phyloP scores from a whole-genome alignment of 2,113 vertebrate species.

The Lophotis ruficrista region DNA sequence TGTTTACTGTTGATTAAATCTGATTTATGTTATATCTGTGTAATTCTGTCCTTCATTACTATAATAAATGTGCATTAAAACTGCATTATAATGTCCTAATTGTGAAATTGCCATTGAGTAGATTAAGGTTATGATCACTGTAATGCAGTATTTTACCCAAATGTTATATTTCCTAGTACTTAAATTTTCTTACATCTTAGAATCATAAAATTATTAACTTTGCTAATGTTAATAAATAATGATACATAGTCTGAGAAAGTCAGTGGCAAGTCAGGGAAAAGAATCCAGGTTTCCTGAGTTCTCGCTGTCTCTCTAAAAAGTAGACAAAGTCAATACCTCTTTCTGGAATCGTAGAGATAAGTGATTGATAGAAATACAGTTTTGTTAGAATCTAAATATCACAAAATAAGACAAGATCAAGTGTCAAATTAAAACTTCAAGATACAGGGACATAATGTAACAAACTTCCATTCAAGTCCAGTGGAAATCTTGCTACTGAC shows the following conservation, averaged over 20 bases:
- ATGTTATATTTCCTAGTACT: background rate
- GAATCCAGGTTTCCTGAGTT: background rate
- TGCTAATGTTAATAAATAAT: constrained; percentile 11
- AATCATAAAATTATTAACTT: background rate
- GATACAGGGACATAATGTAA: background rate
- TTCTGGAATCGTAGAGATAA: background rate
- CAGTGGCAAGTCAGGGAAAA: background rate
- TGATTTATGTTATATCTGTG: constrained; percentile 18
- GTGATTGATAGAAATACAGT: background rate
- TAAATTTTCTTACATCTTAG: background rate
- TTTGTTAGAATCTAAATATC: background rate
- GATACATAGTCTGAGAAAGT: background rate
- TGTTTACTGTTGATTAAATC: constrained; percentile 27
- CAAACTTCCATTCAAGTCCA: background rate
- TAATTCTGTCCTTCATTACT: constrained; percentile 33
- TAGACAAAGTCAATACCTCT: background rate
- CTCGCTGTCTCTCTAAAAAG: background rate
- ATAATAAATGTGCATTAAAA: constrained; percentile 34
- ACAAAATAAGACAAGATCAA: background rate
- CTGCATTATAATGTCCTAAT: constrained; percentile 20
- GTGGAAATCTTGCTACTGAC: background rate
- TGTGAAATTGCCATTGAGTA: constrained; percentile 34
- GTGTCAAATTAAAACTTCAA: background rate
- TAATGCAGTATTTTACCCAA: background rate
- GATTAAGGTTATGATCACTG: constrained; percentile 12